These are phyloP conservation scores for Solen grandis DNA, from an alignment of 1,140 invertebrate genomes.

Conservation along the genomic window DNA sequence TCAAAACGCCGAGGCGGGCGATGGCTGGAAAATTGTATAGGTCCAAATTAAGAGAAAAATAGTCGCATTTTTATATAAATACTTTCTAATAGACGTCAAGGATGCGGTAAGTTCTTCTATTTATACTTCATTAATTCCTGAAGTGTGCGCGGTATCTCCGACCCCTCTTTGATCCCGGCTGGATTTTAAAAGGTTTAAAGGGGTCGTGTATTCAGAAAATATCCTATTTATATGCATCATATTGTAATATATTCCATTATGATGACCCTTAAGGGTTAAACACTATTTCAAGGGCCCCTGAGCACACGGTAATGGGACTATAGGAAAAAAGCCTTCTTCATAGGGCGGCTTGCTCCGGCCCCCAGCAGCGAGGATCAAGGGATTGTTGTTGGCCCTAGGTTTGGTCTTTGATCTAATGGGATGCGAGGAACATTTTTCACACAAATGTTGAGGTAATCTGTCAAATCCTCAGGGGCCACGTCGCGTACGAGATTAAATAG, in stretches of 20 bases:
- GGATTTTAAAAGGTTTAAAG: conserved; percentile 31
- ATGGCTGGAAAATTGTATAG: background rate
- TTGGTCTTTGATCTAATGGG: conserved; percentile 32
- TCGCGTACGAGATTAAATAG: conserved; percentile 46
- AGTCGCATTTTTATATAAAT: too few species aligned
- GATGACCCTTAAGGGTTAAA: conserved; percentile 39
- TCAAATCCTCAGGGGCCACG: conserved; percentile 39
- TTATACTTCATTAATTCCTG: conserved; percentile 35
- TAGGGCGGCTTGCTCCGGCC: conserved; percentile 10
- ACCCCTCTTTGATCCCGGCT: conserved; percentile 15
- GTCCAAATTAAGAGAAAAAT: background rate
- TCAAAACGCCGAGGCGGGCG: background rate
- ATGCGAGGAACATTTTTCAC: conserved; percentile 29
- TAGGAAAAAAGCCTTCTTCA: conserved; percentile 17
- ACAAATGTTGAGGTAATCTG: conserved; percentile 39
- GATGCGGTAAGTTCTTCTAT: background rate
- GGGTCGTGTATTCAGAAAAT: conserved; percentile 44
- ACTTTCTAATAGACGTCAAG: too few species aligned
- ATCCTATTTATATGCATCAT: conserved; percentile 56
- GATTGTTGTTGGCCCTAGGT: conserved; percentile 14
- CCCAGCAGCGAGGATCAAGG: conserved; percentile 19
- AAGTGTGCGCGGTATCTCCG: conserved; percentile 7
- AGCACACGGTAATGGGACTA: conserved; percentile 24
- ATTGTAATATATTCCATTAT: conserved; percentile 52
- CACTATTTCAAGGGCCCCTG: conserved; percentile 27